phyloP scores from a whole-genome alignment of 1,140 invertebrate species.

The Asobara japonica region DNA sequence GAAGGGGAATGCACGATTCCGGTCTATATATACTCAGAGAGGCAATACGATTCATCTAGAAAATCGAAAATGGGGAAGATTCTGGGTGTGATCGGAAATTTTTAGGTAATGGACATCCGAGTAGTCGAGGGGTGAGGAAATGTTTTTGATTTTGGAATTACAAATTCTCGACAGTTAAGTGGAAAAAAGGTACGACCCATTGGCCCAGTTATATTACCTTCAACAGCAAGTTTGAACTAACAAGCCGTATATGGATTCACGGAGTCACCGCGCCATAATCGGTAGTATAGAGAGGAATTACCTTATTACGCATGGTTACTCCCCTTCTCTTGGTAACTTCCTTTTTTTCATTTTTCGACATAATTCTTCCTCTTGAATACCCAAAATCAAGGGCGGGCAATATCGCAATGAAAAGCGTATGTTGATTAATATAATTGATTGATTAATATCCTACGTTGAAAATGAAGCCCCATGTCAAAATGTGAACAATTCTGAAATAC shows the following conservation, averaged over 20 bases:
- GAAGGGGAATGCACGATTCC: conserved; percentile 24
- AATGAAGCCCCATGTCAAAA: neutral
- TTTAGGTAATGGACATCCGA: too few relatives aligned
- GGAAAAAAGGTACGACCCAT: conserved; percentile 25
- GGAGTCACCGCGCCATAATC: conserved; percentile 26
- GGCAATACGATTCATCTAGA: conserved; percentile 20
- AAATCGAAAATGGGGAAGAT: conserved; percentile 1
- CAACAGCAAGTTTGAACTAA: conserved; percentile 54
- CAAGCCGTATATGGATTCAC: conserved; percentile 53
- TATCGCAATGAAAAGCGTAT: neutral
- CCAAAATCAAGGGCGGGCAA: too few relatives aligned
- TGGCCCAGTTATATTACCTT: conserved; percentile 45
- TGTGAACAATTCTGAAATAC: neutral
- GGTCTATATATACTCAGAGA: conserved; percentile 31
- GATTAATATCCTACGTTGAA: neutral
- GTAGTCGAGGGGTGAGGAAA: too few relatives aligned
- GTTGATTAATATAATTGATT: neutral
- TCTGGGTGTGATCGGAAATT: too few relatives aligned
- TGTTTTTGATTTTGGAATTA: too few relatives aligned
- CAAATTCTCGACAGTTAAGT: neutral
- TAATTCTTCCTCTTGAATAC: too few relatives aligned
- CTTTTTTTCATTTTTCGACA: too few relatives aligned
- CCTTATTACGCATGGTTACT: too few relatives aligned
- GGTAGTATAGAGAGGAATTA: conserved; percentile 15
- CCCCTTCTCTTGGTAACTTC: too few relatives aligned